phyloP scores from a whole-genome alignment of 2,113 vertebrate genomes.

The Daubentonia madagascariensis region DNA sequence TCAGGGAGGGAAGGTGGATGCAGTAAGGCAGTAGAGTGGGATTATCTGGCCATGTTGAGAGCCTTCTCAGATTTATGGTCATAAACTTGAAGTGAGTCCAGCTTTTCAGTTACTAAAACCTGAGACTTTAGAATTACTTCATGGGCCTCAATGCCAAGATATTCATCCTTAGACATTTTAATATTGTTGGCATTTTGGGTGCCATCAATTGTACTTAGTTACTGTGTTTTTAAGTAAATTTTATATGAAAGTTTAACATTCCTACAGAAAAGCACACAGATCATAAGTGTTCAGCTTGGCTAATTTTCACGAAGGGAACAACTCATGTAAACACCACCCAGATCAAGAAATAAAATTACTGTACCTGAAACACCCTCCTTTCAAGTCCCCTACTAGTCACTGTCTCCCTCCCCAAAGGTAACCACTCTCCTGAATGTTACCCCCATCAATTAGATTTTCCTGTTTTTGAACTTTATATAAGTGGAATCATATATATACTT shows the following conservation, averaged over 20 bases:
- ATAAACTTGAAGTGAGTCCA: slow-evolving; percentile 54
- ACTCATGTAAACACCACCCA: not conserved
- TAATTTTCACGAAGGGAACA: slow-evolving; percentile 38
- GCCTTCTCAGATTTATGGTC: slow-evolving; percentile 52
- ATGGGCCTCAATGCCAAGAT: not conserved
- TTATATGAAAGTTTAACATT: slow-evolving; percentile 19
- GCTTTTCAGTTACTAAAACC: slow-evolving; percentile 57
- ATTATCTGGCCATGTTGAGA: slow-evolving; percentile 42
- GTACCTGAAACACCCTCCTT: not conserved
- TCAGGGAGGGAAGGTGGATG: not conserved
- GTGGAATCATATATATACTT: not conserved
- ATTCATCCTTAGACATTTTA: slow-evolving; percentile 10
- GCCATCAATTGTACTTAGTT: slow-evolving; percentile 36
- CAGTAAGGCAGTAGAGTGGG: slow-evolving; percentile 4
- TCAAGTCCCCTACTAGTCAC: not conserved
- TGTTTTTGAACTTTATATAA: not conserved
- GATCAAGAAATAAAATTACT: not conserved
- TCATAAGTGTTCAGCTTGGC: not conserved
- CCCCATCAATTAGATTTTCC: not conserved
- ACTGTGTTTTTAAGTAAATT: not conserved
- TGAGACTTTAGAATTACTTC: slow-evolving; percentile 42
- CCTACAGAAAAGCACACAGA: not conserved
- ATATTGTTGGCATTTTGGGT: slow-evolving; percentile 30
- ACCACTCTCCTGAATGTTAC: not conserved
- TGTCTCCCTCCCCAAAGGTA: not conserved